Conservation (phyloP, 2,797 vertebrate genomes). For the Amniataba percoides region DNA sequence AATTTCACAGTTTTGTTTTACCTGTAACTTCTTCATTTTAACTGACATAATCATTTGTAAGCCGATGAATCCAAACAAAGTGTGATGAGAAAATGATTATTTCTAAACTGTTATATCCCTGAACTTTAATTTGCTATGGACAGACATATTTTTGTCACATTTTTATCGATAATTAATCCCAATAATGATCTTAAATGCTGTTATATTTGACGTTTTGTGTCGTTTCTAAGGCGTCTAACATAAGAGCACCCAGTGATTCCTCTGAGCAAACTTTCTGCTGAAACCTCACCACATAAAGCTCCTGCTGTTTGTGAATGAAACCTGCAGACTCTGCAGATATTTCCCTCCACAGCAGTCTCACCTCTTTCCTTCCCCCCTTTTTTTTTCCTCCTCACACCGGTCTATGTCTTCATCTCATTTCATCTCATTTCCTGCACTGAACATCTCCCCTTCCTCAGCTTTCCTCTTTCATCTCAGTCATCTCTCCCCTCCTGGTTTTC, state of each 20-base stretch:
- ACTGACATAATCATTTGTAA: neutral
- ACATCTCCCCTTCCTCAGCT: conserved; percentile 19
- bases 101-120: neutral
- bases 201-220: neutral
- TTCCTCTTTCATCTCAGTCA: conserved; percentile 41
- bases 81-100: neutral
- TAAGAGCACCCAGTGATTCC: neutral
- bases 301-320: conserved; percentile 40
- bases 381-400: too few species aligned
- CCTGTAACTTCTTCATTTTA: neutral
- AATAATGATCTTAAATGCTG: neutral
- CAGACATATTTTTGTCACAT: neutral
- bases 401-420: conserved; percentile 35
- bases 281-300: neutral
- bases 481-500: conserved; percentile 14
- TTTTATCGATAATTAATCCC: neutral
- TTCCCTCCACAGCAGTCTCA: neutral
- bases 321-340: conserved; percentile 23
- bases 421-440: conserved; percentile 32
- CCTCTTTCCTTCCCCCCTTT: neutral
- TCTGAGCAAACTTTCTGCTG: neutral
- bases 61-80: neutral
- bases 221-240: neutral
- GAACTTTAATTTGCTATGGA: neutral
- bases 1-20: too few species aligned